phyloP scores from a whole-genome alignment of 2,113 vertebrate genomes.

The Lophura nycthemera region DNA sequence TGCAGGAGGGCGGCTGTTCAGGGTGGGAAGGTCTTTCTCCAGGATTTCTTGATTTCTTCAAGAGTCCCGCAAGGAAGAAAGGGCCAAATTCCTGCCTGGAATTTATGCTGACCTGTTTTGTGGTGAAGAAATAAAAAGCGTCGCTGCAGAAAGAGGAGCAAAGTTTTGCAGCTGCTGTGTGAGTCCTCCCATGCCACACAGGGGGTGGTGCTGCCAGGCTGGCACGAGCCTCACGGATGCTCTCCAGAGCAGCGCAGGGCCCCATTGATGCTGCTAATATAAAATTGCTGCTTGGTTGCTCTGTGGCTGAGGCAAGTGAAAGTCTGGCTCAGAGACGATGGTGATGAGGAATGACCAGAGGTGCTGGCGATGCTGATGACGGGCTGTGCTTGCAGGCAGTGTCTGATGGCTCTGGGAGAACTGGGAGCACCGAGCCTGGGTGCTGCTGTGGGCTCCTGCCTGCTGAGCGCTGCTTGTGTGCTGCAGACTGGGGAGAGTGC shows the following conservation, averaged over 20 bases:
- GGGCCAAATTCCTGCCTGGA: background rate
- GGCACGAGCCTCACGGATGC: background rate
- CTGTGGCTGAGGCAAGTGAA: rapidly evolving
- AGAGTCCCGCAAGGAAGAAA: background rate
- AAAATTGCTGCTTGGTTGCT: background rate
- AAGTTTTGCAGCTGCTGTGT: background rate
- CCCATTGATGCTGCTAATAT: rapidly evolving
- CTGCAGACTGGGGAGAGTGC: background rate
- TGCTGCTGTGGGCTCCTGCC: rapidly evolving
- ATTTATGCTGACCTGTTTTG: background rate
- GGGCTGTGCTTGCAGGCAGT: no score
- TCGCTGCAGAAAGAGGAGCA: background rate
- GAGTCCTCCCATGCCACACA: background rate
- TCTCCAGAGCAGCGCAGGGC: rapidly evolving
- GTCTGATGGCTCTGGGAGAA: no score
- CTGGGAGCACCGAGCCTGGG: rapidly evolving
- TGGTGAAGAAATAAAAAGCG: background rate
- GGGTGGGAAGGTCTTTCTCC: rapidly evolving
- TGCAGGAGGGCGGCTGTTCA: no score
- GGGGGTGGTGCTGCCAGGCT: background rate
- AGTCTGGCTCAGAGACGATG: background rate
- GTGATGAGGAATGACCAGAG: background rate
- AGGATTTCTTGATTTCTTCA: background rate
- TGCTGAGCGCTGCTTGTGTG: background rate
- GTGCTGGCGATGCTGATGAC: no score